Conservation (phyloP, 2,888 invertebrate species). For the Philhelius pedissequus region DNA sequence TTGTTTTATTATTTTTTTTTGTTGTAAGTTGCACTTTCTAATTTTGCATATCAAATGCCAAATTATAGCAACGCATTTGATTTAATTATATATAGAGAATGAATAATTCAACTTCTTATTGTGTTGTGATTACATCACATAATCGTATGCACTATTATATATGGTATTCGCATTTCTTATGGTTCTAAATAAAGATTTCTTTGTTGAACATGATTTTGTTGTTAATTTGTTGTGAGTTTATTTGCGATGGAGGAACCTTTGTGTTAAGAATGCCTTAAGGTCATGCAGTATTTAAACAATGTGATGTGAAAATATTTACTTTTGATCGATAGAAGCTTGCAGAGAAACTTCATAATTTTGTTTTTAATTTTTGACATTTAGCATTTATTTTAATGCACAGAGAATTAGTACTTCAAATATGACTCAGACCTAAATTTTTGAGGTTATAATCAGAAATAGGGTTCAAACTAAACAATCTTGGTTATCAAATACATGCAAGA, state of each 20-base stretch:
- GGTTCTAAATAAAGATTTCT: background rate
- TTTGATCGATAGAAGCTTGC: background rate
- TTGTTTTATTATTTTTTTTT: background rate
- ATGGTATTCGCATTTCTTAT: background rate
- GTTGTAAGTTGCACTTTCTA: constrained; percentile 56
- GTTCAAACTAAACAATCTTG: too few relatives aligned
- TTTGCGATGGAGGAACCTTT: background rate
- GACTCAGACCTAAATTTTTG: too few relatives aligned
- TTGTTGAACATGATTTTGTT: background rate
- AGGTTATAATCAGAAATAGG: too few relatives aligned
- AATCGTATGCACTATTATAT: background rate
- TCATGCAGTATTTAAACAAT: too few relatives aligned
- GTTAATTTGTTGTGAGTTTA: background rate
- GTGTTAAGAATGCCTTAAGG: background rate
- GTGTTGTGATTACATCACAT: constrained; percentile 33
- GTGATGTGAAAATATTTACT: background rate
- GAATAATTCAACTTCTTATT: constrained; percentile 44
- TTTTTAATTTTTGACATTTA: too few relatives aligned
- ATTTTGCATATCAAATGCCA: constrained; percentile 63
- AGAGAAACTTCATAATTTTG: background rate
- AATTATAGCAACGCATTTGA: constrained; percentile 55
- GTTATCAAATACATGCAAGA: too few relatives aligned
- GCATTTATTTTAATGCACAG: too few relatives aligned
- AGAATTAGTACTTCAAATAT: too few relatives aligned
- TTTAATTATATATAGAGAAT: constrained; percentile 29